These are phyloP conservation scores for Drosophila neotestacea DNA, from an alignment of 2,888 invertebrate species.

Conservation along the genomic window DNA sequence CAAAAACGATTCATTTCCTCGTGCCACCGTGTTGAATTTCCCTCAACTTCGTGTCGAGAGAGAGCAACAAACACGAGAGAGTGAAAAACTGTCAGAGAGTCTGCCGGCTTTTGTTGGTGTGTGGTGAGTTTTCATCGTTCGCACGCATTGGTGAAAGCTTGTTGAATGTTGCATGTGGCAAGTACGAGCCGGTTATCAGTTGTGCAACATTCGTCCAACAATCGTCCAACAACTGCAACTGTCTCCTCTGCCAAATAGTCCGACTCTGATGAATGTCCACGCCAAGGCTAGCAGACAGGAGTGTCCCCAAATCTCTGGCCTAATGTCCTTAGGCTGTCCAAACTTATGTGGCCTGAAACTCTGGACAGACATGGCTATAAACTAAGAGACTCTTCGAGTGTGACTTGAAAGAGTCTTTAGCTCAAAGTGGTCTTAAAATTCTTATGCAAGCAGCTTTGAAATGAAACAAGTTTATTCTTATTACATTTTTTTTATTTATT, in stretches of 20 bases:
- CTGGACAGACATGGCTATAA: not conserved
- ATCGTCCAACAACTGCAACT: constrained; percentile 1
- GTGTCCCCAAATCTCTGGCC: not conserved
- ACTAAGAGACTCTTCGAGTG: not conserved
- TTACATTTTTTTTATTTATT: too few relatives aligned
- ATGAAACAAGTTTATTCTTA: too few relatives aligned
- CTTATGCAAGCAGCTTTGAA: too few relatives aligned
- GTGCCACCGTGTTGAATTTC: constrained; percentile 45
- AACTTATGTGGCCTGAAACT: constrained; percentile 3
- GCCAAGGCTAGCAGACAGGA: not conserved
- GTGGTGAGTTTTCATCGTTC: constrained; percentile 55
- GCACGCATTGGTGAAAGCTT: constrained; percentile 68
- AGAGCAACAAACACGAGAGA: constrained; percentile 38
- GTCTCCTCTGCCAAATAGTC: constrained; percentile 2
- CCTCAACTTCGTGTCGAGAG: constrained; percentile 27
- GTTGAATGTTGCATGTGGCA: constrained; percentile 45
- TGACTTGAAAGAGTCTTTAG: not conserved
- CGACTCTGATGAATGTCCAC: constrained; percentile 22
- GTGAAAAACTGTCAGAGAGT: constrained; percentile 10
- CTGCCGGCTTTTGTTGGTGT: constrained; percentile 75
- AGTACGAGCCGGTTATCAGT: constrained; percentile 61
- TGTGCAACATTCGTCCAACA: not conserved
- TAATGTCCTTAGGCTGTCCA: not conserved
- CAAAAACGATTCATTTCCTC: constrained; percentile 33
- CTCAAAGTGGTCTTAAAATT: not conserved